phyloP scores from a whole-genome alignment of 2,888 invertebrate species.

The Sisyra terminalis region DNA sequence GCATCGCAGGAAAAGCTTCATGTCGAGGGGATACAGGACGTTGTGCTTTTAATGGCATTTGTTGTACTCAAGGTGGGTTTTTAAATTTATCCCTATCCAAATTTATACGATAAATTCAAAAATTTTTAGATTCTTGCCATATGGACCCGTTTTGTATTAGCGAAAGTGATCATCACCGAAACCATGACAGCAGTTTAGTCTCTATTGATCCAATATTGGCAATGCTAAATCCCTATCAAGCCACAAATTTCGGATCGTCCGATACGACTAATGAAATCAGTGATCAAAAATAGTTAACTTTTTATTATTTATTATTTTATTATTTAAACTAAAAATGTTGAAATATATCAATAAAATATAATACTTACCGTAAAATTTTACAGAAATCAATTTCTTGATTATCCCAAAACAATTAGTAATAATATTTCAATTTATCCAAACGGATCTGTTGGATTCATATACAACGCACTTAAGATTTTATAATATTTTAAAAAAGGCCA shows the following conservation, averaged over 20 bases:
- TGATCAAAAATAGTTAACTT: not conserved
- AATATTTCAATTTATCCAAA: conserved; percentile 3
- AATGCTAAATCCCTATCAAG: conserved; percentile 15
- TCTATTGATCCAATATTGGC: conserved; percentile 16
- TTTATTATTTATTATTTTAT: not conserved
- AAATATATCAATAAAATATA: too few relatives aligned
- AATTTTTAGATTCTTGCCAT: conserved; percentile 27
- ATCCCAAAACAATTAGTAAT: not conserved
- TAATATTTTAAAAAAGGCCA: too few relatives aligned
- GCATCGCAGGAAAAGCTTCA: conserved; percentile 33
- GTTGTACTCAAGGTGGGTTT: conserved; percentile 46
- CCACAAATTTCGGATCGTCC: conserved; percentile 1
- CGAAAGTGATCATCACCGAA: conserved; percentile 13
- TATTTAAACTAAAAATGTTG: too few relatives aligned
- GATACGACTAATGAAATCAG: not conserved
- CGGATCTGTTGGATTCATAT: conserved; percentile 6
- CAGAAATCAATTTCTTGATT: not conserved
- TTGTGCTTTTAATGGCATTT: conserved; percentile 41
- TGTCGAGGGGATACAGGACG: conserved; percentile 37
- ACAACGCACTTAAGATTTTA: too few relatives aligned
- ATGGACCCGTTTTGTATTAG: conserved; percentile 24
- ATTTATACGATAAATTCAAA: conserved; percentile 24
- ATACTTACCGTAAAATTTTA: too few relatives aligned
- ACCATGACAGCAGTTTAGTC: conserved; percentile 9
- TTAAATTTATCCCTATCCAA: conserved; percentile 32